Evolutionary conservation across 2,113 vertebrate genomes (phyloP).

Genomic region (Recurvirostra avosetta): DNA sequence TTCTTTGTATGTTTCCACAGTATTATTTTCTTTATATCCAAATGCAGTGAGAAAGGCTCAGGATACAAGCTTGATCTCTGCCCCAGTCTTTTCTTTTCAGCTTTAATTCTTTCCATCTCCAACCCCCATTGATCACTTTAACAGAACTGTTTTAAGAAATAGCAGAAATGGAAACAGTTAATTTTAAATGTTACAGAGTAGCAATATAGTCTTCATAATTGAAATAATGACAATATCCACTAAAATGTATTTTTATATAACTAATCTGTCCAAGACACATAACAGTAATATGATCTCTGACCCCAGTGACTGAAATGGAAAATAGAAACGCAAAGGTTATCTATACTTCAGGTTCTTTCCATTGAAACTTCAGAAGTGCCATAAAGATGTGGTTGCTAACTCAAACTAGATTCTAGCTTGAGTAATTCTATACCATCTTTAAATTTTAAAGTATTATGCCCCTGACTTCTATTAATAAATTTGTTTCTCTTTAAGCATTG

Average conservation of each 20-base stretch:
- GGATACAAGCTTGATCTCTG: background rate
- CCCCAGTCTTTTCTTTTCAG: background rate
- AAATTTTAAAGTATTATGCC: background rate
- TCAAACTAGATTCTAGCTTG: background rate
- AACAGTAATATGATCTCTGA: background rate
- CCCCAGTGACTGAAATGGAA: background rate
- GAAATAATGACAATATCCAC: background rate
- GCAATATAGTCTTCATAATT: background rate
- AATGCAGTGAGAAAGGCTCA: background rate
- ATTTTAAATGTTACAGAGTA: background rate
- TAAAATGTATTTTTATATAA: background rate
- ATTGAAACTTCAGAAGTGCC: background rate
- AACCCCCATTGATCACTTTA: background rate
- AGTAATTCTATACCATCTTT: background rate
- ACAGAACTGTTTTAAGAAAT: background rate
- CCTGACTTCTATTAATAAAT: background rate
- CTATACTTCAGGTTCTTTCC: background rate
- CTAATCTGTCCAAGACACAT: background rate
- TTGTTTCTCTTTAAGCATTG: background rate
- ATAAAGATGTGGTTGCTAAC: background rate
- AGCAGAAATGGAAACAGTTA: background rate
- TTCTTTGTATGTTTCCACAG: background rate
- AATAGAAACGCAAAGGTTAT: background rate
- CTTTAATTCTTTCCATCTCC: background rate
- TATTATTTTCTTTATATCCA: background rate